Evolutionary conservation across 2,888 invertebrate genomes (phyloP), one percentile per base, ranked within the genome.

Genomic region (Morpho deidamia): DNA sequence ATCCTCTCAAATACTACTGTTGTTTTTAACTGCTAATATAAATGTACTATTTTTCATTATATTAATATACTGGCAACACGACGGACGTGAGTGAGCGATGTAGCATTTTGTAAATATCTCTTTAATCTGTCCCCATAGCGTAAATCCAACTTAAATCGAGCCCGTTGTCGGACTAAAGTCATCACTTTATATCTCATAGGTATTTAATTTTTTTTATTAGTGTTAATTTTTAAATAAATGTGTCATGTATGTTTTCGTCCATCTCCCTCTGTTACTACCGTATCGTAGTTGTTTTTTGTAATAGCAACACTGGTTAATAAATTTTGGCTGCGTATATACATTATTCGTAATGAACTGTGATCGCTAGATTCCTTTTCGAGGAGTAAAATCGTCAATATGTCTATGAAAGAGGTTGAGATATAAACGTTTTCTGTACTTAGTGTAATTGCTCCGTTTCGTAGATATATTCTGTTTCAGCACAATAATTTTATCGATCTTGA

Each of bases 131-230:
- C 82, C 79, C 83, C 78, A 82, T 87, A 85, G 85, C 76, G 75
- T 85, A 86, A 86, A 88, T 78, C 78, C 81, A 81, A 82, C 72
- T 75, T 82, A 79, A 78, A 73, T 74, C 71, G 77, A 71, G 78
- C 78, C 73, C 69, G 59, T 62, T 58, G 62, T 69, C 71, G 79
- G 81, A 72, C 80, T 74, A 64, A 70, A 88, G 88, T 88, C 88
- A 87, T 85, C 83, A 82, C 72, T 83, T 61, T 70, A 81, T 88
- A 87, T 87, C 88, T 89, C 88, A 87, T 88, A 88, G 88, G 85
- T 88, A 86, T 86, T 86, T 86, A 87, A 86, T 80, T 75, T 80
- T 83, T 84, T 56, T 81, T 82, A 73, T 72, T 81, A 83, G 79
- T 74, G 74, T 79, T 81, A 81, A 76, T 81, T 83, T 80, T 79